A percentile compares a stretch with the other conserved stretches of the same genome.
These are phyloP conservation scores for Drosophila nigricruria DNA, from an alignment of 2,888 invertebrate genomes.

Conservation along the genomic window DNA sequence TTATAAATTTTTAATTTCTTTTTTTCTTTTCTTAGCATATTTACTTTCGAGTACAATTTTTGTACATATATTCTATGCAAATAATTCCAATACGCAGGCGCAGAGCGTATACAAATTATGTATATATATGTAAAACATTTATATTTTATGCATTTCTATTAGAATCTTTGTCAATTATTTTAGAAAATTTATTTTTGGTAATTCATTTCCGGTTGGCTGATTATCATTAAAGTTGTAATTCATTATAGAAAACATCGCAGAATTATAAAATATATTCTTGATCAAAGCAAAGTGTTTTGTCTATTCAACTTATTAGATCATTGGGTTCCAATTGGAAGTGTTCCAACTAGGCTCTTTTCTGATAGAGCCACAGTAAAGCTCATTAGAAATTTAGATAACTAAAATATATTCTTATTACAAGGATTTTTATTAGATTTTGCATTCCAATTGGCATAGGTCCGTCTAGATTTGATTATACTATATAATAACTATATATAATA, in stretches of 20 bases:
- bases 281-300: background rate
- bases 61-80: slow-evolving; percentile 29
- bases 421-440: too few relatives aligned
- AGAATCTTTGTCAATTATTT: background rate
- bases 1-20: slow-evolving; percentile 3
- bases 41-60: slow-evolving; percentile 9
- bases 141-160: slow-evolving; percentile 33
- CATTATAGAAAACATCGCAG: background rate
- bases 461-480: too few relatives aligned
- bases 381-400: too few relatives aligned
- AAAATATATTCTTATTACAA: too few relatives aligned
- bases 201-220: background rate
- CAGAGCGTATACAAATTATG: slow-evolving; percentile 29
- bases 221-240: background rate
- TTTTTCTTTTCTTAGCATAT: too few relatives aligned
- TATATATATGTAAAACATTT: slow-evolving; percentile 16
- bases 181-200: background rate
- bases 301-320: background rate
- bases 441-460: too few relatives aligned
- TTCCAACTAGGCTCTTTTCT: background rate
- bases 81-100: slow-evolving; percentile 29
- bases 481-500: too few relatives aligned
- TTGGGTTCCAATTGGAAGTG: background rate
- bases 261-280: slow-evolving; percentile 1
- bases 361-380: too few relatives aligned